Evolutionary conservation across 2,113 vertebrate genomes (phyloP).

Genomic region (Struthidea cinerea): DNA sequence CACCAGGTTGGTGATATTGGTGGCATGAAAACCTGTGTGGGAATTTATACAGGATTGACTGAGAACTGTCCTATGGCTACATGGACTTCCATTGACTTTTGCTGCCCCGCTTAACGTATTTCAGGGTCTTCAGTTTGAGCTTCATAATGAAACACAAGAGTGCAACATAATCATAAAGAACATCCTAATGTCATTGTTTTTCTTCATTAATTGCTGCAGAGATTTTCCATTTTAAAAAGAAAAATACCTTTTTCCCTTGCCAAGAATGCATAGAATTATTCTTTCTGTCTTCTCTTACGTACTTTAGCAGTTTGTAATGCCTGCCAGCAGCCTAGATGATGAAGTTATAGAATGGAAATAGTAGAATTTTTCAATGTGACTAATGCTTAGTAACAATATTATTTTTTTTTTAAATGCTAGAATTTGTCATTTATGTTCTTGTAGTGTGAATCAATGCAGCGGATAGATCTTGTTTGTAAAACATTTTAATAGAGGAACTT

Average conservation of each 20-base stretch:
- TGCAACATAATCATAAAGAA: background rate
- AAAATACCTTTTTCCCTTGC: background rate
- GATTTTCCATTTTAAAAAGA: background rate
- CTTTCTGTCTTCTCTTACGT: background rate
- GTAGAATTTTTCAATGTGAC: background rate
- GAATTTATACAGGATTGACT: background rate
- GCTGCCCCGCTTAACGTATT: background rate
- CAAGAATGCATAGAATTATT: background rate
- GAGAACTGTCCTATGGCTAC: background rate
- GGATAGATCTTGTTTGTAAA: background rate
- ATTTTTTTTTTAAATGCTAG: background rate
- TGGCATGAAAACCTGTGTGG: background rate
- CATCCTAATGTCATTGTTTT: background rate
- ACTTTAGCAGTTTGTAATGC: background rate
- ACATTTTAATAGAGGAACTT: background rate
- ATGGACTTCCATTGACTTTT: background rate
- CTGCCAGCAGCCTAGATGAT: background rate
- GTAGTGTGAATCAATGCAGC: background rate
- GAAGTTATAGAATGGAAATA: background rate
- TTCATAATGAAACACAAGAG: background rate
- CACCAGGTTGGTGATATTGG: background rate
- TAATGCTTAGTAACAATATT: background rate
- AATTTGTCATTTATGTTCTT: background rate
- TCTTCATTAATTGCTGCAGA: background rate
- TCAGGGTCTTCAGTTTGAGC: background rate